phyloP scores from a whole-genome alignment of 2,113 vertebrate genomes.

The Larimichthys polyactis region DNA sequence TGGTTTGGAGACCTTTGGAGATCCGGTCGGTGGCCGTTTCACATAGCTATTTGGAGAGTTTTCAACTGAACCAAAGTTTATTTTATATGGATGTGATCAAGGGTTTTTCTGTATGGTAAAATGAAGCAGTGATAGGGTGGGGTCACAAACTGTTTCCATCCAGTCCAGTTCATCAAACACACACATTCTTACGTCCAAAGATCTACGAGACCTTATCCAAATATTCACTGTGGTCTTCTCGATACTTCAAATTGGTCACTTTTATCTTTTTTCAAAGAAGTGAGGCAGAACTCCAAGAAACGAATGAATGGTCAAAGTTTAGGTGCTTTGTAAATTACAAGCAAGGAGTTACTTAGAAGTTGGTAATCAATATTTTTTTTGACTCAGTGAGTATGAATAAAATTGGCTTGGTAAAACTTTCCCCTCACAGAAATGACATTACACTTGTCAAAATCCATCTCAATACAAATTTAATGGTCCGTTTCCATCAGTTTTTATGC shows the following conservation, averaged over 20 bases:
- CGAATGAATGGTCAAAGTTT: slow-evolving; percentile 1
- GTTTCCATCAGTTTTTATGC: not conserved
- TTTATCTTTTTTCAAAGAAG: slow-evolving; percentile 20
- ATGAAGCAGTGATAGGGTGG: not conserved
- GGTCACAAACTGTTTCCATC: slow-evolving; percentile 22
- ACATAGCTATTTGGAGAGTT: slow-evolving; percentile 23
- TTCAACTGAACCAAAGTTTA: slow-evolving; percentile 31
- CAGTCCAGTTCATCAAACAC: not conserved
- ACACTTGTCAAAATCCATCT: slow-evolving; percentile 19
- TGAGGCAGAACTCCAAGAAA: slow-evolving; percentile 7
- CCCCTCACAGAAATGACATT: not conserved
- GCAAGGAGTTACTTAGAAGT: not conserved
- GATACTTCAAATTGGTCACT: not conserved
- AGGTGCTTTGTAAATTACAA: not conserved
- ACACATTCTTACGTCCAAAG: slow-evolving; percentile 16
- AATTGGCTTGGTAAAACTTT: not conserved
- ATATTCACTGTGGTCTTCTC: slow-evolving; percentile 34
- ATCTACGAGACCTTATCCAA: slow-evolving; percentile 34
- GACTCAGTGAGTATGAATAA: not conserved
- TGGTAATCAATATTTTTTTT: not conserved
- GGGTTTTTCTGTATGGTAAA: slow-evolving; percentile 3
- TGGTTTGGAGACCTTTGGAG: slow-evolving; percentile 28
- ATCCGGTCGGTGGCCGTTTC: slow-evolving; percentile 16
- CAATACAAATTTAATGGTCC: not conserved
- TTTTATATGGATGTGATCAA: slow-evolving; percentile 38